A percentile compares a stretch with the other conserved stretches of the same genome.
phyloP scores from a whole-genome alignment of 2,113 vertebrate genomes.

The Tamias sibiricus region DNA sequence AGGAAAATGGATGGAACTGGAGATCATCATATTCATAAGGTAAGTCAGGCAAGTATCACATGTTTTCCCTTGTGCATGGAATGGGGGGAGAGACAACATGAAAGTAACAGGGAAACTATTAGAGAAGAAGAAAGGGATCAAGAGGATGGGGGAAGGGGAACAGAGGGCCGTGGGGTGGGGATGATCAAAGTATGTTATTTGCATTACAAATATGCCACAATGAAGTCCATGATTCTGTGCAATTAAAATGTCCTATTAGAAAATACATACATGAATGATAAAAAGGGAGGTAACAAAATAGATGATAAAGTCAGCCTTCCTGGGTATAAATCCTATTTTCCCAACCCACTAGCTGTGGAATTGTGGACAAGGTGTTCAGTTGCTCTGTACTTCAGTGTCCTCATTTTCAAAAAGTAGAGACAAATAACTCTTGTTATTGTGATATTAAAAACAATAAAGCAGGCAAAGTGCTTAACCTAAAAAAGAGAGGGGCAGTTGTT shows the following conservation, averaged over 20 bases:
- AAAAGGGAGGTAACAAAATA: not conserved
- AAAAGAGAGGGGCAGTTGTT: not conserved
- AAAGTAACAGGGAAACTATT: not conserved
- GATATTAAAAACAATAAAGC: not conserved
- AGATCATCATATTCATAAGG: not conserved
- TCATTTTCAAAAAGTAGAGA: not conserved
- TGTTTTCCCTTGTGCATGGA: not conserved
- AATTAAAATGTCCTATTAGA: not conserved
- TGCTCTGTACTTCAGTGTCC: not conserved
- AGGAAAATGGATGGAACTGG: not conserved
- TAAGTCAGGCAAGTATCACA: not conserved
- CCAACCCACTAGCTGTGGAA: not conserved
- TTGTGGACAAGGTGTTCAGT: not conserved
- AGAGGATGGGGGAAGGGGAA: not conserved
- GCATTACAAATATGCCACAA: not conserved
- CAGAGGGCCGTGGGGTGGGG: not conserved
- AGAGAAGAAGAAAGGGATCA: not conserved
- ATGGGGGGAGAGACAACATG: not conserved
- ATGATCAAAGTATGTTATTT: not conserved
- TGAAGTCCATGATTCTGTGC: not conserved
- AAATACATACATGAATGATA: not conserved
- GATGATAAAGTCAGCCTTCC: not conserved
- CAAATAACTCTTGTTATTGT: not conserved
- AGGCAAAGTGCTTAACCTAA: not conserved
- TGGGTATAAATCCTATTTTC: not conserved